These are phyloP conservation scores for Sorex araneus DNA, from an alignment of 2,113 vertebrate genomes.

Conservation along the genomic window DNA sequence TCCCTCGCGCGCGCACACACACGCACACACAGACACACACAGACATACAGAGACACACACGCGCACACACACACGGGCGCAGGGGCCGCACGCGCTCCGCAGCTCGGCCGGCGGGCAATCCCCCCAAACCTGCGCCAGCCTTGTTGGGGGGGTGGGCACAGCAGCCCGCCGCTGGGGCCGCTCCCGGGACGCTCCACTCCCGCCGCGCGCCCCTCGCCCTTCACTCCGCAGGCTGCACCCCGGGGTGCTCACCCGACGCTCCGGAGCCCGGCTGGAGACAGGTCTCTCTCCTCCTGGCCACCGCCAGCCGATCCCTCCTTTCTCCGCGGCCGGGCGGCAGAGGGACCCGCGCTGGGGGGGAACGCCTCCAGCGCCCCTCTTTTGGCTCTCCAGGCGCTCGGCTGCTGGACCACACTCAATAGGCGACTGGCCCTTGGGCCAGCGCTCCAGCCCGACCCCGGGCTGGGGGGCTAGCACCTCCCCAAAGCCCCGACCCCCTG, in stretches of 20 bases:
- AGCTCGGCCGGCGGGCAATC: neutral
- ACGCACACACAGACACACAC: neutral
- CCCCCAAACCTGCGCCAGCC: neutral
- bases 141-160: too few species aligned
- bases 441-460: slow-evolving; percentile 5
- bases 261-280: neutral
- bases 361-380: slow-evolving; percentile 14
- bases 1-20: too few species aligned
- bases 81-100: slow-evolving; percentile 32
- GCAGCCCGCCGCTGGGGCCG: neutral
- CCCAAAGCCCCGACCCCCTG: slow-evolving; percentile 67
- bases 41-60: slow-evolving; percentile 66
- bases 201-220: neutral
- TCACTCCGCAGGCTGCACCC: neutral
- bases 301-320: neutral
- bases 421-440: neutral
- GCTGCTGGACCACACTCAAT: neutral
- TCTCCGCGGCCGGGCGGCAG: neutral
- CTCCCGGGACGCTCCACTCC: neutral
- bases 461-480: slow-evolving; percentile 65
- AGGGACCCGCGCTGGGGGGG: slow-evolving; percentile 4
- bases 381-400: neutral
- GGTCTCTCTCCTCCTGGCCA: neutral
- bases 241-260: slow-evolving; percentile 22
- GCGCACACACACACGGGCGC: slow-evolving; percentile 42